These are phyloP conservation scores for Carassius carassius DNA, from an alignment of 2,113 vertebrate genomes.

Conservation along the genomic window DNA sequence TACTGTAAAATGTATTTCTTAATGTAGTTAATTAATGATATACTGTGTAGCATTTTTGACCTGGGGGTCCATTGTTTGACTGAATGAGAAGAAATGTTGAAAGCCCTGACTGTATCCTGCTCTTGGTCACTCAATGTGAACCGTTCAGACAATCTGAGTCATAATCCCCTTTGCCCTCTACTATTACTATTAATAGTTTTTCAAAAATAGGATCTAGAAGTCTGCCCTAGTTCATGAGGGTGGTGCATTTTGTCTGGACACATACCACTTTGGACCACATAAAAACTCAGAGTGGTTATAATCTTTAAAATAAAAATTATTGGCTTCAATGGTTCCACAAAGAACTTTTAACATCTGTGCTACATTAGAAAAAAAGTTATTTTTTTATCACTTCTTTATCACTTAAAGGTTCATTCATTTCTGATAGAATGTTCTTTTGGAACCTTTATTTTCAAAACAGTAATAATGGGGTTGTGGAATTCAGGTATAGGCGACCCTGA, in stretches of 20 bases:
- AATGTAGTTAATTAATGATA: background rate
- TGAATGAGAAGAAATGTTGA: background rate
- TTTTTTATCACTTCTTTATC: background rate
- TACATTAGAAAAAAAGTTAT: background rate
- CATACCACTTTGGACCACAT: background rate
- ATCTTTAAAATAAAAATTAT: background rate
- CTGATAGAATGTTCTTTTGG: background rate
- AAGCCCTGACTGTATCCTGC: no score
- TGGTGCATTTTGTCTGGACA: background rate
- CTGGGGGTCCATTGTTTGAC: background rate
- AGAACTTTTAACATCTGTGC: background rate
- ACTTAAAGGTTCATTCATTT: background rate
- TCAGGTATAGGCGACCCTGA: background rate
- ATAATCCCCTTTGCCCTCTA: slow-evolving; percentile 28
- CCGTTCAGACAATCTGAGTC: slow-evolving; percentile 23
- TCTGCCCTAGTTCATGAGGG: slow-evolving; percentile 9
- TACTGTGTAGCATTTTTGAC: background rate
- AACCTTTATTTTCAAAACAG: background rate
- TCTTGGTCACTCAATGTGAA: slow-evolving; percentile 6
- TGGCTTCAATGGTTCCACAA: background rate
- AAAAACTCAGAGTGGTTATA: background rate
- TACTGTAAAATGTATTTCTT: background rate
- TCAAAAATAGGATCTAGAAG: slow-evolving; percentile 18
- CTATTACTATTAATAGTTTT: slow-evolving; percentile 47
- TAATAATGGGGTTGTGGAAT: background rate